phyloP scores from a whole-genome alignment of 1,140 invertebrate species.

The Zelostemma sp. region DNA sequence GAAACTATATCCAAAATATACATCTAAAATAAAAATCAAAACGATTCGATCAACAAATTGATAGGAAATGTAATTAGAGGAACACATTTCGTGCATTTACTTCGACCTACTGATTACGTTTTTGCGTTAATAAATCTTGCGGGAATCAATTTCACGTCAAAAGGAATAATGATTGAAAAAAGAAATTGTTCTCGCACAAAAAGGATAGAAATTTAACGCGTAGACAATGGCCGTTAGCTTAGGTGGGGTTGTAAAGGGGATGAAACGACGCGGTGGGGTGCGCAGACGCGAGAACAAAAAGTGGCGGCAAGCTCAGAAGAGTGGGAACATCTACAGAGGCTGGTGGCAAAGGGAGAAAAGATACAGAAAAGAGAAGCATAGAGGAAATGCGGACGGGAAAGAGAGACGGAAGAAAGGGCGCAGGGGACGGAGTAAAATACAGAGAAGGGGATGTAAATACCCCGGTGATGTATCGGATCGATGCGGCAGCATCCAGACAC shows the following conservation, averaged over 20 bases:
- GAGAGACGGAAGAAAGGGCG: constrained; percentile 25
- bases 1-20: too few relatives aligned
- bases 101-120: too few relatives aligned
- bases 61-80: too few relatives aligned
- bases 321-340: constrained; percentile 25
- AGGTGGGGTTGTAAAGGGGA: constrained; percentile 36
- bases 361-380: constrained; percentile 28
- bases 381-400: constrained; percentile 31
- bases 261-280: constrained; percentile 26
- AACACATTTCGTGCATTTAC: too few relatives aligned
- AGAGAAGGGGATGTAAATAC: constrained; percentile 67
- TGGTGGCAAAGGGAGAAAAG: constrained; percentile 17
- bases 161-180: constrained; percentile 11
- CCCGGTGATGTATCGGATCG: constrained; percentile 71
- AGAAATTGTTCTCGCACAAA: constrained; percentile 31
- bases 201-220: constrained; percentile 62
- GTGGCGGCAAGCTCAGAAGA: constrained; percentile 43
- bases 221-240: constrained; percentile 61
- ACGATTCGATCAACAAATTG: too few relatives aligned
- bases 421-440: constrained; percentile 39
- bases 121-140: constrained; percentile 6
- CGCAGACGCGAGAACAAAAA: constrained; percentile 42
- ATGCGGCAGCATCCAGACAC: constrained; percentile 69
- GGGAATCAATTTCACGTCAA: not conserved
- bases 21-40: too few relatives aligned